A percentile compares a stretch with the other conserved stretches of the same genome.
These are phyloP conservation scores for Drosophila nebulosa DNA, from an alignment of 1,140 invertebrate species.

Conservation along the genomic window DNA sequence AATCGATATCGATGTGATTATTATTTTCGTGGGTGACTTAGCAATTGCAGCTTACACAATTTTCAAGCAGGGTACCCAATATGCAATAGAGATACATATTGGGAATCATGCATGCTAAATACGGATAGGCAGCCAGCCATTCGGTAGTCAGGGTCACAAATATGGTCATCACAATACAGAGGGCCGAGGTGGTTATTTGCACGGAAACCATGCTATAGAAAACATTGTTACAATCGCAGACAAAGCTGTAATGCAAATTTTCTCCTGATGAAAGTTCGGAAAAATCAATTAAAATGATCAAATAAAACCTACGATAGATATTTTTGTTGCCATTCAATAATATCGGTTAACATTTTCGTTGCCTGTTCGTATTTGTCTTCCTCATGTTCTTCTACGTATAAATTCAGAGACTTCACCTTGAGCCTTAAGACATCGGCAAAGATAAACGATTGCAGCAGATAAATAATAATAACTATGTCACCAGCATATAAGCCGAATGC, in stretches of 20 bases:
- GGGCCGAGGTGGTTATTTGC: slow-evolving; percentile 23
- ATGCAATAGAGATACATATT: slow-evolving; percentile 50
- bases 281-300: background rate
- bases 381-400: background rate
- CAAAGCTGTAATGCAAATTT: slow-evolving; percentile 19
- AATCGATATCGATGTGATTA: background rate
- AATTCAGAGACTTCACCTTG: slow-evolving; percentile 34
- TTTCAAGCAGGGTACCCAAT: slow-evolving; percentile 42
- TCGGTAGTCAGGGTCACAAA: slow-evolving; percentile 28
- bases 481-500: slow-evolving; percentile 42
- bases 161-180: slow-evolving; percentile 42
- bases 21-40: background rate
- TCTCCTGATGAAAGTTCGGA: background rate
- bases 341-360: slow-evolving; percentile 20
- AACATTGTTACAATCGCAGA: slow-evolving; percentile 23
- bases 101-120: slow-evolving; percentile 15
- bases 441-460: slow-evolving; percentile 25
- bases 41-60: slow-evolving; percentile 24
- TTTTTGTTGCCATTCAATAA: slow-evolving; percentile 44
- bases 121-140: slow-evolving; percentile 40
- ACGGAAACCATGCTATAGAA: slow-evolving; percentile 32
- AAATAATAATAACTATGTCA: slow-evolving; percentile 35
- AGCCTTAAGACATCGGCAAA: slow-evolving; percentile 37
- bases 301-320: slow-evolving; percentile 29
- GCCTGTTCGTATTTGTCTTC: background rate